A percentile compares a stretch with the other conserved stretches of the same genome.
phyloP scores from a whole-genome alignment of 2,888 invertebrate species.

The Sycophila texana region DNA sequence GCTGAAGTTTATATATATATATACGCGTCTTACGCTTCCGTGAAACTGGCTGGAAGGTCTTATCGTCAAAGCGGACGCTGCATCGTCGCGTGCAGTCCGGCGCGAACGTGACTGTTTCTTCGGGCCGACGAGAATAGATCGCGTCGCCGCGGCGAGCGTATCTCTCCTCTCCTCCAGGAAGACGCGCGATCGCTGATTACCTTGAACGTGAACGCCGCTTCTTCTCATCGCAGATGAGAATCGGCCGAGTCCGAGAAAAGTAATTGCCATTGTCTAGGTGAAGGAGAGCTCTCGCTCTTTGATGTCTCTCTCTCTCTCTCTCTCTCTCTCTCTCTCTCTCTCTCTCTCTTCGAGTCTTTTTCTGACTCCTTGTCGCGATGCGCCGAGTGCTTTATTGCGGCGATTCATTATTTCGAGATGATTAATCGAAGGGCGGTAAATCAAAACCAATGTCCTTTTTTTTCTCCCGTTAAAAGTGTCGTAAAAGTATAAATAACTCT shows the following conservation, averaged over 20 bases:
- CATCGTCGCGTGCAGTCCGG: conserved; percentile 11
- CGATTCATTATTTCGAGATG: neutral
- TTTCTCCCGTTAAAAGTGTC: no score
- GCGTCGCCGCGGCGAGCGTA: conserved; percentile 11
- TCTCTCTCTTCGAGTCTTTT: conserved; percentile 13
- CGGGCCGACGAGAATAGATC: conserved; percentile 44
- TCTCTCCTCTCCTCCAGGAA: conserved; percentile 20
- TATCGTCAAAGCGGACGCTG: conserved; percentile 31
- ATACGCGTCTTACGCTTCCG: conserved; percentile 1
- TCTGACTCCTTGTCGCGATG: neutral
- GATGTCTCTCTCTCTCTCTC: conserved; percentile 30
- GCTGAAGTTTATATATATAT: conserved; percentile 1
- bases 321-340: conserved; percentile 8
- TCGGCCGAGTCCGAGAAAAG: conserved; percentile 13
- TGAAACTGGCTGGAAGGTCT: conserved; percentile 30
- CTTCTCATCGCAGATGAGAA: conserved; percentile 42
- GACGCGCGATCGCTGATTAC: conserved; percentile 44
- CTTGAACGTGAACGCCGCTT: conserved; percentile 44
- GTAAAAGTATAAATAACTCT: no score
- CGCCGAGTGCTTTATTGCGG: neutral
- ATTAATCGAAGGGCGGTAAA: no score
- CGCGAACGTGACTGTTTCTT: conserved; percentile 45
- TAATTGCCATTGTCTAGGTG: conserved; percentile 52
- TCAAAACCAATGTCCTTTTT: no score
- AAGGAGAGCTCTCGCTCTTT: conserved; percentile 23